Conservation (phyloP, 2,888 invertebrate genomes). For the Euphydryas editha region DNA sequence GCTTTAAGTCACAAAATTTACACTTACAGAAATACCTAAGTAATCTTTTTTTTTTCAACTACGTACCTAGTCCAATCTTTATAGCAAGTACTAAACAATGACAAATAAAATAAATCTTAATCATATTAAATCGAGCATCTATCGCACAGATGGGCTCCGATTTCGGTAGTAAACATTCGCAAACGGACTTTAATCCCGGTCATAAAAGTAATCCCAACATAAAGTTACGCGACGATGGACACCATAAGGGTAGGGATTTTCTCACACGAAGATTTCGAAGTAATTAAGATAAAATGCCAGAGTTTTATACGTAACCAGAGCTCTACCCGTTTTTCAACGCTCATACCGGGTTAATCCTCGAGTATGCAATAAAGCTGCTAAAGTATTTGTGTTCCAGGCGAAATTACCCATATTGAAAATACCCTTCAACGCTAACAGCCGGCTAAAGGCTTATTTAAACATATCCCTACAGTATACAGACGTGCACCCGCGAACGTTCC, state of each 20-base stretch:
- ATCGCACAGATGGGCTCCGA: constrained; percentile 60
- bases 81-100: constrained; percentile 22
- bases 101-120: constrained; percentile 39
- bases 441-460: constrained; percentile 77
- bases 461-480: constrained; percentile 61
- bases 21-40: too few species aligned
- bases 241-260: constrained; percentile 81
- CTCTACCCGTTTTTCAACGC: constrained; percentile 76
- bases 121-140: constrained; percentile 51
- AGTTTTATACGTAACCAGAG: constrained; percentile 75
- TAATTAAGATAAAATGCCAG: constrained; percentile 82
- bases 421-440: constrained; percentile 78
- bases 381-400: constrained; percentile 79
- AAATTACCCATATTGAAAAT: constrained; percentile 83
- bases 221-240: constrained; percentile 82
- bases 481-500: constrained; percentile 53
- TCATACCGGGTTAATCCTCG: constrained; percentile 80
- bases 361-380: constrained; percentile 81
- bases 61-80: constrained; percentile 10
- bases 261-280: constrained; percentile 80
- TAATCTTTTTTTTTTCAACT: neutral
- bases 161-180: constrained; percentile 79
- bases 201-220: constrained; percentile 83
- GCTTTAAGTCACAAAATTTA: neutral
- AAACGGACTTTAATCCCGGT: constrained; percentile 79